phyloP scores from a whole-genome alignment of 2,113 vertebrate species.

The Excalfactoria chinensis region DNA sequence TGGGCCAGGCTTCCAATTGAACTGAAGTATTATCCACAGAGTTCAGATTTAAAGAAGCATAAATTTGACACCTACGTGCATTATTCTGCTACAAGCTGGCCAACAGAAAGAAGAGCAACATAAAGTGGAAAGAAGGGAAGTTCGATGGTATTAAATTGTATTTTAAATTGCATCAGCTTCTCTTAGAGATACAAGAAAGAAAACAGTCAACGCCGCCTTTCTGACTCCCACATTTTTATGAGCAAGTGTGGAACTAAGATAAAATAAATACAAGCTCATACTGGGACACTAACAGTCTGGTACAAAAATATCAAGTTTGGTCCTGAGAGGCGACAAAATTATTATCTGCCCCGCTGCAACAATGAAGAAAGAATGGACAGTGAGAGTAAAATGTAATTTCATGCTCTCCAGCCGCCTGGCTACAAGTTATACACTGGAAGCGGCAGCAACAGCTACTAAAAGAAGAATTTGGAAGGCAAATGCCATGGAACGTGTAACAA shows the following conservation, averaged over 20 bases:
- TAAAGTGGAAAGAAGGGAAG: neutral
- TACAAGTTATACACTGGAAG: neutral
- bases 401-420: neutral
- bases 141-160: neutral
- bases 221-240: neutral
- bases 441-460: neutral
- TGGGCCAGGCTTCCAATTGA: neutral
- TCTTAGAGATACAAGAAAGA: neutral
- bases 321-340: neutral
- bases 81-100: constrained; percentile 2
- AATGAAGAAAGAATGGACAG: neutral
- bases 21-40: neutral
- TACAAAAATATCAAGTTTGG: neutral
- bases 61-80: neutral
- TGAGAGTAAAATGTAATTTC: neutral
- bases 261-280: neutral
- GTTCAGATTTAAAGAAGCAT: constrained; percentile 35
- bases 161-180: neutral
- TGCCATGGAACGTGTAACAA: neutral
- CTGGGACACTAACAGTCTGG: neutral
- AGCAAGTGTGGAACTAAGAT: neutral
- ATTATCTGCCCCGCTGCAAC: neutral
- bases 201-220: neutral
- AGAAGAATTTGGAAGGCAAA: neutral
- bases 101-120: neutral